phyloP scores from a whole-genome alignment of 1,140 invertebrate genomes.

The Penaeus indicus region DNA sequence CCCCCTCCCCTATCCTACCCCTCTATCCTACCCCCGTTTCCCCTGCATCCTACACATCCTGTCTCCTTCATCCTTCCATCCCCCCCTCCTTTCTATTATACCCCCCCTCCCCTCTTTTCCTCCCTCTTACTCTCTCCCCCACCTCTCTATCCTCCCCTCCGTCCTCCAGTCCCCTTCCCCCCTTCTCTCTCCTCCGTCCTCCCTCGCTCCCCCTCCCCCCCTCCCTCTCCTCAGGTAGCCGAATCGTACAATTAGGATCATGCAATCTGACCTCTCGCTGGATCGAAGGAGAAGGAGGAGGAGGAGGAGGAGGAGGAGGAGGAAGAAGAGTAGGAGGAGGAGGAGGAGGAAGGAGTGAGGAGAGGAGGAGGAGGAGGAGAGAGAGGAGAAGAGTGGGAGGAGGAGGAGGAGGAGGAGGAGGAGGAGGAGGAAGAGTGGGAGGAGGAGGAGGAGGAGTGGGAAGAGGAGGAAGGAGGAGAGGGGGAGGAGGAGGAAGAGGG shows the following conservation, averaged over 20 bases:
- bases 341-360: neutral
- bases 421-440: neutral
- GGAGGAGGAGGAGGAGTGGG: neutral
- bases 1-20: no score
- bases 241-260: no score
- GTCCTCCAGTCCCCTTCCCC: neutral
- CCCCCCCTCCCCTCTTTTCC: no score
- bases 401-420: neutral
- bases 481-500: neutral
- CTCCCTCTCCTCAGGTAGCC: neutral
- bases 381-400: neutral
- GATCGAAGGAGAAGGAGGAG: neutral
- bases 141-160: neutral
- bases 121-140: slow-evolving; percentile 10
- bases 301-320: neutral
- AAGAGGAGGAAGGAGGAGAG: neutral
- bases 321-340: neutral
- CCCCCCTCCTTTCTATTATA: no score
- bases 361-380: neutral
- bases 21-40: no score
- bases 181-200: neutral
- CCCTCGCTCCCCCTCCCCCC: neutral
- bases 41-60: no score
- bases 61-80: no score
- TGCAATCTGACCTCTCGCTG: neutral